Conservation (phyloP, 2,888 invertebrate genomes). For the Drosophila histrio region DNA sequence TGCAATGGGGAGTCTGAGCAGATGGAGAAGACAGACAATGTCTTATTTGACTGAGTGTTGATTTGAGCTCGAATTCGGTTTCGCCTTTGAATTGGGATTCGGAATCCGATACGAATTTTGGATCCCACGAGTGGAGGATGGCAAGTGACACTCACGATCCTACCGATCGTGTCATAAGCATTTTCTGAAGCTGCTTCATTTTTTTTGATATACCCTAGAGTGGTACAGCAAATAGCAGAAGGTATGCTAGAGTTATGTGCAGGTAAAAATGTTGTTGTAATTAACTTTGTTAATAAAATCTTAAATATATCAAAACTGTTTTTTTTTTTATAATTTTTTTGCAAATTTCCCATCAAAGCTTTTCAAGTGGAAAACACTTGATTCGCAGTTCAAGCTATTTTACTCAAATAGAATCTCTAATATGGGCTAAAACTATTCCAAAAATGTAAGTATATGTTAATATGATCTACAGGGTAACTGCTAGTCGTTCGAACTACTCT, state of each 20-base stretch:
- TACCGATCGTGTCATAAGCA: constrained; percentile 58
- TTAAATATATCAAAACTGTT: too few species aligned
- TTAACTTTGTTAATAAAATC: too few species aligned
- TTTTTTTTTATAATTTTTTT: too few species aligned
- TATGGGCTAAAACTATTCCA: too few species aligned
- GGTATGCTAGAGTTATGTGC: background rate
- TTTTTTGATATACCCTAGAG: constrained; percentile 16
- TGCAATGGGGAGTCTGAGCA: background rate
- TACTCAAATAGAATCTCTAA: too few species aligned
- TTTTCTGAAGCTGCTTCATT: constrained; percentile 31
- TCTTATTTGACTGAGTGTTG: constrained; percentile 46
- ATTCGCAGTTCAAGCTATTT: too few species aligned
- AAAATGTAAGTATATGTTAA: background rate
- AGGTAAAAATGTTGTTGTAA: too few species aligned
- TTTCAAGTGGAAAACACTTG: too few species aligned
- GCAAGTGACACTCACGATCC: constrained; percentile 58
- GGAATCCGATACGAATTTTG: constrained; percentile 26
- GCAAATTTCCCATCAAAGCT: too few species aligned
- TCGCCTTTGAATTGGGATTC: background rate
- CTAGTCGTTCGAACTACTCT: background rate
- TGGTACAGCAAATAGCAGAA: background rate
- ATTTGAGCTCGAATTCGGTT: constrained; percentile 12
- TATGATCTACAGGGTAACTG: background rate
- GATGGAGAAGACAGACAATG: constrained; percentile 9
- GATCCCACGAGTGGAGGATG: constrained; percentile 44